Evolutionary conservation across 2,113 vertebrate genomes (phyloP).

Genomic region (Eleginops maclovinus): DNA sequence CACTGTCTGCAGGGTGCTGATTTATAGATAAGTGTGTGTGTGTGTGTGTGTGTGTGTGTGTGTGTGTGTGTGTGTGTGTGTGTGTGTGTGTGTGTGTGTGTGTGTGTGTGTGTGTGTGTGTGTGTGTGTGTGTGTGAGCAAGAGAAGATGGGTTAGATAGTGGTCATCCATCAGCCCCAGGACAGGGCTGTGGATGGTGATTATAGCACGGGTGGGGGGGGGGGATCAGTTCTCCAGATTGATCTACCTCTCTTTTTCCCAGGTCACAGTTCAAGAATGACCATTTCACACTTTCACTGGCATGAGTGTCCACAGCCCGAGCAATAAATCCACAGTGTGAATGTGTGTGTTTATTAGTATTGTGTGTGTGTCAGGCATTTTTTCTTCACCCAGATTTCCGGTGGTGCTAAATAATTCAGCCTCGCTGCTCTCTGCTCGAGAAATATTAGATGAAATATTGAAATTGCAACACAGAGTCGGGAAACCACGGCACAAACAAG

Average conservation of each 20-base stretch:
- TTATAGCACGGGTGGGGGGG: slow-evolving; percentile 44
- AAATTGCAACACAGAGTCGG: slow-evolving; percentile 67
- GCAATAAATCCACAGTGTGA: slow-evolving; percentile 42
- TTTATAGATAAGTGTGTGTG: slow-evolving; percentile 24
- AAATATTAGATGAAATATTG: slow-evolving; percentile 78
- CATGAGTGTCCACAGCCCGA: slow-evolving; percentile 38
- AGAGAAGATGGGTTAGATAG: slow-evolving; percentile 46
- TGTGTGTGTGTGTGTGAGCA: slow-evolving; percentile 28
- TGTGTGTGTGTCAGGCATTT: slow-evolving; percentile 2
- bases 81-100: not conserved
- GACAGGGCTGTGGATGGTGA: slow-evolving; percentile 67
- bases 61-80: not conserved
- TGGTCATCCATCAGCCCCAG: slow-evolving; percentile 68
- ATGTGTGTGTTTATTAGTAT: slow-evolving; percentile 30
- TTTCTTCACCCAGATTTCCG: slow-evolving; percentile 66
- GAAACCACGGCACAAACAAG: slow-evolving; percentile 43
- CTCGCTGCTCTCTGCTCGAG: slow-evolving; percentile 59
- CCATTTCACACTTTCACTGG: slow-evolving; percentile 57
- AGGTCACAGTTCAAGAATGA: slow-evolving; percentile 75
- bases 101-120: slow-evolving; percentile 16
- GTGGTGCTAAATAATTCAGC: slow-evolving; percentile 75
- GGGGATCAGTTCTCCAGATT: slow-evolving; percentile 64
- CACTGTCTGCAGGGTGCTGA: slow-evolving; percentile 7
- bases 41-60: not conserved
- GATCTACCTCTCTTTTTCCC: slow-evolving; percentile 63